Percentiles rank a stretch among this genome's conserved stretches.
Conservation (phyloP, 2,797 vertebrate genomes). For the Furcifer pardalis region DNA sequence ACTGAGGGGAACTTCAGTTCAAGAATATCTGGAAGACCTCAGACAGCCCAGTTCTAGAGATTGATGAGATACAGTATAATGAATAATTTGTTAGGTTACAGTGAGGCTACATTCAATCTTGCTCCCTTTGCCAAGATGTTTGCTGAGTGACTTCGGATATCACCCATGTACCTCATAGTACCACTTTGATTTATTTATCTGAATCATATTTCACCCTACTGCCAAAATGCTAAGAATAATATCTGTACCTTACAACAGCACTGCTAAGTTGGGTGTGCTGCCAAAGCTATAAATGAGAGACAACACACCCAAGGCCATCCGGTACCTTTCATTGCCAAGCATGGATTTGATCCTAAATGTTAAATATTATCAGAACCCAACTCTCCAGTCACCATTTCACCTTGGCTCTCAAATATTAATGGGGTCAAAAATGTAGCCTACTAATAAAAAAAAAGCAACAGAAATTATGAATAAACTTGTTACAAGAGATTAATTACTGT, state of each 20-base stretch:
- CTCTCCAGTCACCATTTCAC: background rate
- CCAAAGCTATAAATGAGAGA: background rate
- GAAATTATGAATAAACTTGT: slow-evolving; percentile 23
- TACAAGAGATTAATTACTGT: slow-evolving; percentile 20
- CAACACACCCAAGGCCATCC: background rate
- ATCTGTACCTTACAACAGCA: background rate
- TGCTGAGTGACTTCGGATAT: no score
- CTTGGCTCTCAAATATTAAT: background rate
- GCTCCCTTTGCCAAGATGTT: background rate
- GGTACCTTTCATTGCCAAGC: background rate
- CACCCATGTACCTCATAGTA: background rate
- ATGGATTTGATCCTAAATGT: background rate
- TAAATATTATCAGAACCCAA: background rate
- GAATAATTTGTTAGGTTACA: background rate
- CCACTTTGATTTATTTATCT: background rate
- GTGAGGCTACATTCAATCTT: background rate
- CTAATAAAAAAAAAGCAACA: slow-evolving; percentile 3
- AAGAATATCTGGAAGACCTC: background rate
- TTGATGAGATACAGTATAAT: background rate
- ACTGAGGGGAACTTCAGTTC: background rate
- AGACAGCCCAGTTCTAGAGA: background rate
- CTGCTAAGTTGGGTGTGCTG: background rate
- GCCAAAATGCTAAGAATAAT: background rate
- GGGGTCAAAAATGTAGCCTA: background rate
- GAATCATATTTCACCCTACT: background rate